Evolutionary conservation across 2,113 vertebrate species (phyloP).

Genomic region (Triplophysa rosa): DNA sequence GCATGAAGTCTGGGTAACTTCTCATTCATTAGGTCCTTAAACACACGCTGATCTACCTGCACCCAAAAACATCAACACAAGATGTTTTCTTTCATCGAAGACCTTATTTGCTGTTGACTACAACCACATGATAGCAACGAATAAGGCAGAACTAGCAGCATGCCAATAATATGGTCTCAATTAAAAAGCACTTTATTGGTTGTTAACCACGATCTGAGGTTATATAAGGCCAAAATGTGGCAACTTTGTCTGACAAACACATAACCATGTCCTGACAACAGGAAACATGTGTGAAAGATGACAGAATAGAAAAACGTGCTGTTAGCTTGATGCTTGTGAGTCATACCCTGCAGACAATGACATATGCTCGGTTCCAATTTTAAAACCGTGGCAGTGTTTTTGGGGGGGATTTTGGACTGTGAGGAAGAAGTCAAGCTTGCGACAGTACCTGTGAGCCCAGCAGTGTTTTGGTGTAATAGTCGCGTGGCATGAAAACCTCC

Average conservation of each 20-base stretch:
- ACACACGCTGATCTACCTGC: conserved; percentile 96
- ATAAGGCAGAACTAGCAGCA: background rate
- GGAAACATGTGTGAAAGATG: background rate
- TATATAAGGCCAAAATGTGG: background rate
- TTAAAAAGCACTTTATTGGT: background rate
- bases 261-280: background rate
- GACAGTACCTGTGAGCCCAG: conserved; percentile 90
- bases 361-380: background rate
- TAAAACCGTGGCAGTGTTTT: conserved; percentile 3
- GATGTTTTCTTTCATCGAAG: background rate
- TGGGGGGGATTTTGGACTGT: background rate
- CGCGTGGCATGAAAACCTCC: conserved; percentile 96
- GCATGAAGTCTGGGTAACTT: conserved; percentile 89
- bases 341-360: conserved; percentile 39
- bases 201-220: background rate
- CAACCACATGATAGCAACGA: background rate
- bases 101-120: background rate
- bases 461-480: conserved; percentile 98
- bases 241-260: background rate
- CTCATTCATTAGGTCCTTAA: conserved; percentile 93
- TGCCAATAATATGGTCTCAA: background rate
- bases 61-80: background rate
- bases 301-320: background rate
- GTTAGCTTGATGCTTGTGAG: background rate
- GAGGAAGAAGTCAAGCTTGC: background rate